Evolutionary conservation across 2,797 vertebrate genomes (phyloP).

Genomic region (Tokudaia muenninki): DNA sequence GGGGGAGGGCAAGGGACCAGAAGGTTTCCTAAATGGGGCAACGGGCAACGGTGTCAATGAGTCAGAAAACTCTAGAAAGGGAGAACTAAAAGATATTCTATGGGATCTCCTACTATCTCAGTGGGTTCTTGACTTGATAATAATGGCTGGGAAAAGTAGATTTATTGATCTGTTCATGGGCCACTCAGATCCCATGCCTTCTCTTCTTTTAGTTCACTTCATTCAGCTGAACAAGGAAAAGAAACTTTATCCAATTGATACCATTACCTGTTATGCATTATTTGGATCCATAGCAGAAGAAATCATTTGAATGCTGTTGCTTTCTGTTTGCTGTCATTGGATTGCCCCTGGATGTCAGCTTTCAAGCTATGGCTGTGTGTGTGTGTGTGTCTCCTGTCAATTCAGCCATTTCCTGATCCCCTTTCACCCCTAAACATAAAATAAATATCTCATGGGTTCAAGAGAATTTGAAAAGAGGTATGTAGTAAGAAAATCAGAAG

Average conservation of each 20-base stretch:
- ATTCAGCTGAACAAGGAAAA: conserved; percentile 74
- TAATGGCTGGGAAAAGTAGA: conserved; percentile 7
- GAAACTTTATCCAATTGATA: conserved; percentile 69
- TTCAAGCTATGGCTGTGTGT: not conserved
- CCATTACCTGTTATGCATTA: conserved; percentile 71
- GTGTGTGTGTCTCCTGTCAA: not conserved
- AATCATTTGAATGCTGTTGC: conserved; percentile 64
- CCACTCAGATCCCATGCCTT: conserved; percentile 41
- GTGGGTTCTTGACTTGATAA: not conserved
- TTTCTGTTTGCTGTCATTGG: conserved; percentile 63
- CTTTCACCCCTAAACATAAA: conserved; percentile 9
- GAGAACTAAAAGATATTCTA: not conserved
- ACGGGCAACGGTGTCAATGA: not conserved
- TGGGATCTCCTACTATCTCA: not conserved
- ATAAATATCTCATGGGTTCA: conserved; percentile 13
- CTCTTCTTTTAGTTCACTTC: conserved; percentile 69
- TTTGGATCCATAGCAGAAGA: conserved; percentile 69
- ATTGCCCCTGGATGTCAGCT: conserved; percentile 41
- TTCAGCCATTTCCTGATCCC: not conserved
- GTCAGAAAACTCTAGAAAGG: not conserved
- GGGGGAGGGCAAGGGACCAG: not conserved
- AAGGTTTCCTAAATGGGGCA: not conserved
- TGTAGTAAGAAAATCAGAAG: conserved; percentile 57
- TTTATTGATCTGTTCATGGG: conserved; percentile 69
- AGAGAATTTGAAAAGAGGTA: not conserved